Base-by-base conservation (phyloP, 1,140 invertebrate genomes). In the Microplitis demolitor region DNA sequence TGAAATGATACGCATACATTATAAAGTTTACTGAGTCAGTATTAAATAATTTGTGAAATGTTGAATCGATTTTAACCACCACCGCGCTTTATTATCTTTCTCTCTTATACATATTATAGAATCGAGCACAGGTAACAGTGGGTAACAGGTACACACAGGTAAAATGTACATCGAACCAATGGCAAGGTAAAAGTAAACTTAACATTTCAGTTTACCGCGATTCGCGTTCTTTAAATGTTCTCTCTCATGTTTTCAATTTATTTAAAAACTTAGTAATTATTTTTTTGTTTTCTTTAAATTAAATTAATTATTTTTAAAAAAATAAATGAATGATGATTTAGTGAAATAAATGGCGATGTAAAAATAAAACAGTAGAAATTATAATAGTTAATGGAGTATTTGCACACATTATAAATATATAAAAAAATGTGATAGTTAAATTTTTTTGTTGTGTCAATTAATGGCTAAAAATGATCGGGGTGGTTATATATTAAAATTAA, bases 121-220 rank as follows among this genome's bases (percentile, higher is more conserved):
- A 78, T 11, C 39, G 39, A 24, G 39, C 6, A 39, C 9, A 67
- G 24, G 24, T 24, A 24, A 24, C 24, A 24, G 24, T 79, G 73
- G 70, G 78, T 77, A 72, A 78, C 75, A 77, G 69, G 71, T 70
- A 72, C 68, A 76, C 78, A 76, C 78, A 75, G 50, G 39, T 45
- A 50, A 77, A 78, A 79, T 71, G 37, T 67, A 75, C 73, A 75
- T 66, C 61, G 76, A 80, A 35, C 77, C 78, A 83, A 83, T 82
- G 80, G 80, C 79, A 82, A 82, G 78, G 81, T 84, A 80, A 82
- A 82, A 78, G 81, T 84, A 80, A 83, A 81, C 76, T 37, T 54
- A 24, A 68, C 14, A 74, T 71, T 79, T 79, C 75, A 82, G 81
- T 82, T 54, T 68, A 71, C 74, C 76, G 75, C 72, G 67, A 74